Base-by-base conservation (phyloP, 2,113 vertebrate genomes). In the Barbus barbus region DNA sequence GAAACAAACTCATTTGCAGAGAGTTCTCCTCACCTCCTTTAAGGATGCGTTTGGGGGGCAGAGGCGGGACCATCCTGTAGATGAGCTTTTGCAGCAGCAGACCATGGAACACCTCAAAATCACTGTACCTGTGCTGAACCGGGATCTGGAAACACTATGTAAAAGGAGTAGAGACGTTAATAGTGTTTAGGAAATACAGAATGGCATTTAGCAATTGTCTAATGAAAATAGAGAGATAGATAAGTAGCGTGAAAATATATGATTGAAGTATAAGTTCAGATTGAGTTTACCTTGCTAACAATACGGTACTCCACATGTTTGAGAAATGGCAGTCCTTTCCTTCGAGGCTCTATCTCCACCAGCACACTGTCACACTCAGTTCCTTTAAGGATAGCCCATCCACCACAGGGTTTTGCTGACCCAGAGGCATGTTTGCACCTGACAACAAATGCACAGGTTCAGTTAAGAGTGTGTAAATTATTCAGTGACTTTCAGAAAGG, bases 231-330 rank as follows among this genome's bases (percentile, higher is more conserved):
- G n/a, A n/a, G n/a, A n/a, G n/a, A n/a, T n/a, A n/a, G n/a, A n/a
- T n/a, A n/a, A n/a, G n/a, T n/a, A n/a, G n/a, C n/a, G n/a, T n/a
- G n/a, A n/a, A n/a, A n/a, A n/a, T n/a, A n/a, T n/a, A n/a, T n/a
- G n/a, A n/a, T n/a, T n/a, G n/a, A n/a, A n/a, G 5, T 4, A 65
- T 31, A 18, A 28, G 24, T 26, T 6, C 3, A 61, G 28, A 36
- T 5, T 80, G 5, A 41, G 18, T 80, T 90, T 93, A 95, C 98
- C 97, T 98, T 95, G 92, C 97, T 99, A 86, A 95, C 96, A 88
- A 99, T 93, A 88, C 98, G 96, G 22, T 99, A 99, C 61, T 99
- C 98, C 93, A 99, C 97, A 31, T 99, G 96, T 91, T 99, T 99
- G 73, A 99, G 95, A 78, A 99, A 99, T 22, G 65, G 4, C 81